These are phyloP conservation scores for Tineola bisselliella DNA, from an alignment of 2,888 invertebrate genomes.

Conservation along the genomic window DNA sequence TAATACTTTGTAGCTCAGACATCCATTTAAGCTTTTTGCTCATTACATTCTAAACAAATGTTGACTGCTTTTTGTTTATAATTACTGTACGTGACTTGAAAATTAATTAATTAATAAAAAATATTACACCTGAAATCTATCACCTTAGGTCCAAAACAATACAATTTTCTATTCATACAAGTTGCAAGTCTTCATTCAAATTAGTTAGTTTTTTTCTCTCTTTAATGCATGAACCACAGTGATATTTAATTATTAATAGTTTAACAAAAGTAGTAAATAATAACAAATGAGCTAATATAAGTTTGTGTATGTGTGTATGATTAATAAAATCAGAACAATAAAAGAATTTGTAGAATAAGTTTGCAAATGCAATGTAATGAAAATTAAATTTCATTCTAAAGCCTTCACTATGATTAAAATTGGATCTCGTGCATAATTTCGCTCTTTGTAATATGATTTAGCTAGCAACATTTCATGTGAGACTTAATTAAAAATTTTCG, in stretches of 20 bases:
- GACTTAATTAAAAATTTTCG: neutral
- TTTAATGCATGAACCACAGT: too few relatives aligned
- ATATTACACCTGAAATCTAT: neutral
- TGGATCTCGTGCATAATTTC: neutral
- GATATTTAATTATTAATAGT: too few relatives aligned
- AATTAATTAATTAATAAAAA: neutral
- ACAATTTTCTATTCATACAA: too few relatives aligned
- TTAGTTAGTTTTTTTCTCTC: too few relatives aligned
- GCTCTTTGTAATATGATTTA: neutral
- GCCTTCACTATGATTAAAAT: neutral
- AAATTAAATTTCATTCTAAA: neutral
- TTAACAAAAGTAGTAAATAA: too few relatives aligned
- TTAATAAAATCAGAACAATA: too few relatives aligned
- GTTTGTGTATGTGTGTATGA: too few relatives aligned
- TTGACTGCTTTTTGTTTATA: neutral
- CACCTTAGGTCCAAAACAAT: too few relatives aligned
- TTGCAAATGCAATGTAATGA: neutral
- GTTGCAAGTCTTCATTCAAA: too few relatives aligned
- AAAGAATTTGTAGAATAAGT: too few relatives aligned
- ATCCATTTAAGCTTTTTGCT: conserved; percentile 4
- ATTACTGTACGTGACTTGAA: neutral
- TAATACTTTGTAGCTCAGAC: neutral
- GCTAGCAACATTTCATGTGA: neutral
- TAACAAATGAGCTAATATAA: too few relatives aligned
- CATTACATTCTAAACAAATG: neutral